A percentile compares a stretch with the other conserved stretches of the same genome.
Conservation (phyloP, 1,140 invertebrate species). For the Cherax destructor region DNA sequence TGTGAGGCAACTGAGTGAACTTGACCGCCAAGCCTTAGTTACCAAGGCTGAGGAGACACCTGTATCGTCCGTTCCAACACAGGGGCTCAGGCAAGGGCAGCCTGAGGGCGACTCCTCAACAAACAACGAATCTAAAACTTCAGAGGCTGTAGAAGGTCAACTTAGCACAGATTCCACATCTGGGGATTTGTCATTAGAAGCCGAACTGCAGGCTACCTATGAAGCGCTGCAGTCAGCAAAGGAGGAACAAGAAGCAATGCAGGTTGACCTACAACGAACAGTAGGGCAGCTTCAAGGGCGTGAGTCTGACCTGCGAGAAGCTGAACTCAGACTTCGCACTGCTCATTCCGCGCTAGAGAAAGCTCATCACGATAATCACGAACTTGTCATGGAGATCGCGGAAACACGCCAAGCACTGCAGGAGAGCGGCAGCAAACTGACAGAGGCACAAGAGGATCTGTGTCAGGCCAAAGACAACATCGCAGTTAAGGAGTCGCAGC, state of each 20-base stretch:
- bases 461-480: slow-evolving; percentile 17
- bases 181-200: slow-evolving; percentile 39
- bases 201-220: slow-evolving; percentile 45
- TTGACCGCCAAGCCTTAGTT: not conserved
- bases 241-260: slow-evolving; percentile 47
- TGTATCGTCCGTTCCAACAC: not conserved
- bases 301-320: slow-evolving; percentile 18
- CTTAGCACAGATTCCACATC: slow-evolving; percentile 18
- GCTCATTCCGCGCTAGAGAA: slow-evolving; percentile 41
- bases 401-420: slow-evolving; percentile 22
- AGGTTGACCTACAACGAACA: slow-evolving; percentile 43
- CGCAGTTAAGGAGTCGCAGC: slow-evolving; percentile 26
- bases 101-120: not conserved
- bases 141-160: not conserved
- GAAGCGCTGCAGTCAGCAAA: slow-evolving; percentile 33
- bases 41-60: not conserved
- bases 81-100: not conserved
- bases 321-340: slow-evolving; percentile 26
- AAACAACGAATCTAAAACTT: not conserved
- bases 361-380: slow-evolving; percentile 38
- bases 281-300: slow-evolving; percentile 36
- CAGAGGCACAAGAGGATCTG: slow-evolving; percentile 12
- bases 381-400: slow-evolving; percentile 52
- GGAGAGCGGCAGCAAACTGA: slow-evolving; percentile 12
- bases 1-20: slow-evolving; percentile 31